Percentiles rank a stretch among this genome's conserved stretches.
phyloP scores from a whole-genome alignment of 2,797 vertebrate species.

The Helicolenus hilgendorfi region DNA sequence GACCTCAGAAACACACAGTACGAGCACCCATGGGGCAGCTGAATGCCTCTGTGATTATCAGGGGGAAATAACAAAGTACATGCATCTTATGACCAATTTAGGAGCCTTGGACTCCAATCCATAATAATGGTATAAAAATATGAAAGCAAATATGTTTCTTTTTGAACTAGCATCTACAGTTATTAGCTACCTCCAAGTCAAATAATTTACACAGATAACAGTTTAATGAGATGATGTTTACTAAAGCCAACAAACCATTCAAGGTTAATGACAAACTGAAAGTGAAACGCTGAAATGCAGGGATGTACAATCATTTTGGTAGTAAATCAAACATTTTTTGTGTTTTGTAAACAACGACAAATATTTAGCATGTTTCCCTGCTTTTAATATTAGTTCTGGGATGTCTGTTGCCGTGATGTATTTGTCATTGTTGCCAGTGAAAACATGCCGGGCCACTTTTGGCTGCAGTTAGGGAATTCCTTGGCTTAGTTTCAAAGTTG shows the following conservation, averaged over 20 bases:
- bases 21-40: constrained; percentile 62
- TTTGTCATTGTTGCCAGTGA: constrained; percentile 11
- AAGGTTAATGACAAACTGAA: not conserved
- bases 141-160: not conserved
- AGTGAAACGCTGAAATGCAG: not conserved
- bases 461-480: constrained; percentile 19
- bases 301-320: not conserved
- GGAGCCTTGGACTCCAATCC: constrained; percentile 13
- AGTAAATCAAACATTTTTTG: not conserved
- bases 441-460: constrained; percentile 28
- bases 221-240: constrained; percentile 3
- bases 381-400: not conserved
- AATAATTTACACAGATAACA: not conserved
- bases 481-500: constrained; percentile 26
- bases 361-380: not conserved
- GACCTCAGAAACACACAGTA: constrained; percentile 78
- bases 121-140: constrained; percentile 8
- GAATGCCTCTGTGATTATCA: constrained; percentile 66
- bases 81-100: constrained; percentile 61
- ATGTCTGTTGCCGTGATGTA: not conserved
- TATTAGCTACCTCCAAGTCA: not conserved
- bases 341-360: not conserved
- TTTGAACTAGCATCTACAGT: not conserved
- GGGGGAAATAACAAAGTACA: constrained; percentile 44
- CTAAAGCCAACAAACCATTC: not conserved